Percentiles rank a stretch among this genome's conserved stretches.
Conservation (phyloP, 2,113 vertebrate genomes). For the Hypanus sabinus region DNA sequence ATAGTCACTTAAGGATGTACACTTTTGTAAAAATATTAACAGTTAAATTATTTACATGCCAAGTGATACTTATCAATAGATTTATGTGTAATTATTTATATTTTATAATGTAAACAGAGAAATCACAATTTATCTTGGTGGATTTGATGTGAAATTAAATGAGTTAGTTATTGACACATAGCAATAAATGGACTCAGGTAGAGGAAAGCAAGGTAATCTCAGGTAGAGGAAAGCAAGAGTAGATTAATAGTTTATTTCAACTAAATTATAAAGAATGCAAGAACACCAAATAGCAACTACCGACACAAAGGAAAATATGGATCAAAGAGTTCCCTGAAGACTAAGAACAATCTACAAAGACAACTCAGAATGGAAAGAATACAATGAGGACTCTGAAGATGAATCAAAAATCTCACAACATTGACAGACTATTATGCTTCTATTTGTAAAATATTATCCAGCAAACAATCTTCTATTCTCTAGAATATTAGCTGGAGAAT, state of each 20-base stretch:
- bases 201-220: neutral
- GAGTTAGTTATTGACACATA: neutral
- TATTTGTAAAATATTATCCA: neutral
- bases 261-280: neutral
- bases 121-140: neutral
- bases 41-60: neutral
- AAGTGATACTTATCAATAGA: neutral
- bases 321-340: neutral
- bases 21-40: neutral
- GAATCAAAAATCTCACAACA: neutral
- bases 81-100: neutral
- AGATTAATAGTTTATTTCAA: neutral
- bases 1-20: neutral
- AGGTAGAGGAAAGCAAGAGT: neutral
- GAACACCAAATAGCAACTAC: neutral
- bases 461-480: neutral
- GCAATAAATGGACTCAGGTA: neutral
- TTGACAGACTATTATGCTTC: neutral
- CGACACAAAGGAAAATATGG: slow-evolving; percentile 7
- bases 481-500: neutral
- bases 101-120: neutral
- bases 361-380: neutral
- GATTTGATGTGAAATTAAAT: neutral
- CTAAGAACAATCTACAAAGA: neutral
- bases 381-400: neutral